Conservation (phyloP, 2,797 vertebrate genomes). For the Myotis daubentonii region DNA sequence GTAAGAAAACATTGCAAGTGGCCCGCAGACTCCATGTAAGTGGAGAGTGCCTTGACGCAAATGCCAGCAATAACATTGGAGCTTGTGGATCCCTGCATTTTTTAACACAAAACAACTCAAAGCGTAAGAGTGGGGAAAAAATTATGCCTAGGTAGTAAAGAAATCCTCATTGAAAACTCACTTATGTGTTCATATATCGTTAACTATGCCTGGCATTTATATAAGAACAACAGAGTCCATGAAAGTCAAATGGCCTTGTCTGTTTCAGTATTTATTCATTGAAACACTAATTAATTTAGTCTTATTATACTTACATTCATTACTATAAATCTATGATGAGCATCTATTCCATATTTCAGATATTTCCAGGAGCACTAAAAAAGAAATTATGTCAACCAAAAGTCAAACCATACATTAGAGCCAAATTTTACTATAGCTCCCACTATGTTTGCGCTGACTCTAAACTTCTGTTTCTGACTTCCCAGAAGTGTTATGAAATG, state of each 20-base stretch:
- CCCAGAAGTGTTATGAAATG: background rate
- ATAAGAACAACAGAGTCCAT: background rate
- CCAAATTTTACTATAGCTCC: background rate
- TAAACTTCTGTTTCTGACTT: background rate
- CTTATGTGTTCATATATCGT: background rate
- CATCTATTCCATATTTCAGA: background rate
- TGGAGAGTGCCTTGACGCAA: background rate
- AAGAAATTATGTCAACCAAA: background rate
- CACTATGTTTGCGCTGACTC: background rate
- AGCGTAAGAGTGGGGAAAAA: background rate
- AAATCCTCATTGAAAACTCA: background rate
- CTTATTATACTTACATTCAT: background rate
- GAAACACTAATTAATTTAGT: background rate
- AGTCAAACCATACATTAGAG: background rate
- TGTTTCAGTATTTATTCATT: background rate
- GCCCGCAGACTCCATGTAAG: background rate
- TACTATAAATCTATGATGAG: background rate
- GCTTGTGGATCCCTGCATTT: background rate
- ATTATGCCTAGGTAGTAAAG: background rate
- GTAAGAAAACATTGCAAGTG: background rate
- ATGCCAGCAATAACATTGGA: background rate
- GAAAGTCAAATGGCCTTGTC: background rate
- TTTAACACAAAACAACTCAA: background rate
- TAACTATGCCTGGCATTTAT: background rate
- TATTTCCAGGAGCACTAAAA: background rate